These are phyloP conservation scores for Scomber scombrus DNA, from an alignment of 2,113 vertebrate genomes.

Conservation along the genomic window DNA sequence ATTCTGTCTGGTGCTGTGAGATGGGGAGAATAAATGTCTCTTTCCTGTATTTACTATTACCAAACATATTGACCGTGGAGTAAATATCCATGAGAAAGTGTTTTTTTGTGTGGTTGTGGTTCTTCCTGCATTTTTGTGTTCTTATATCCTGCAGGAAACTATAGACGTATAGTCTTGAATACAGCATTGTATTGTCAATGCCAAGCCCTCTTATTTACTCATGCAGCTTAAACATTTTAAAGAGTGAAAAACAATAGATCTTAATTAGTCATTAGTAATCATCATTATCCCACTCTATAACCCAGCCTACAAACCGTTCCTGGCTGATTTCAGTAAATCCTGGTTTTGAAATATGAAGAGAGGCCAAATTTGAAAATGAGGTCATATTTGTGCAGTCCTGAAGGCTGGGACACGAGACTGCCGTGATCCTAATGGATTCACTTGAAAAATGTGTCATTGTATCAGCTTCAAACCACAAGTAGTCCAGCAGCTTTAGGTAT, in stretches of 20 bases:
- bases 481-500: constrained; percentile 24
- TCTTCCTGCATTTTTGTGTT: not conserved
- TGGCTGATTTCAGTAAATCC: constrained; percentile 13
- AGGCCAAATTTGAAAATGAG: constrained; percentile 60
- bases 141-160: not conserved
- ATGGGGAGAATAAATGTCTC: not conserved
- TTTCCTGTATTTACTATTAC: not conserved
- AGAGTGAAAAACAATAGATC: too few relatives aligned
- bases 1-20: not conserved
- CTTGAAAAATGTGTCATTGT: constrained; percentile 53
- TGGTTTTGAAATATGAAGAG: constrained; percentile 38
- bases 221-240: too few relatives aligned
- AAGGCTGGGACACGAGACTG: constrained; percentile 43
- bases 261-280: too few relatives aligned
- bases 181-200: too few relatives aligned
- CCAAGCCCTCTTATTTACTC: too few relatives aligned
- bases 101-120: too few relatives aligned
- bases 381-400: constrained; percentile 53
- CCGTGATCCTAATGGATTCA: constrained; percentile 55
- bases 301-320: not conserved
- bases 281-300: too few relatives aligned
- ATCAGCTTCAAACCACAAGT: constrained; percentile 41
- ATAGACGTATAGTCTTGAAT: not conserved
- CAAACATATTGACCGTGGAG: constrained; percentile 18
- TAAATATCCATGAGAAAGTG: not conserved